Evolutionary conservation across 2,113 vertebrate genomes (phyloP).

Genomic region (Lanius ludovicianus): DNA sequence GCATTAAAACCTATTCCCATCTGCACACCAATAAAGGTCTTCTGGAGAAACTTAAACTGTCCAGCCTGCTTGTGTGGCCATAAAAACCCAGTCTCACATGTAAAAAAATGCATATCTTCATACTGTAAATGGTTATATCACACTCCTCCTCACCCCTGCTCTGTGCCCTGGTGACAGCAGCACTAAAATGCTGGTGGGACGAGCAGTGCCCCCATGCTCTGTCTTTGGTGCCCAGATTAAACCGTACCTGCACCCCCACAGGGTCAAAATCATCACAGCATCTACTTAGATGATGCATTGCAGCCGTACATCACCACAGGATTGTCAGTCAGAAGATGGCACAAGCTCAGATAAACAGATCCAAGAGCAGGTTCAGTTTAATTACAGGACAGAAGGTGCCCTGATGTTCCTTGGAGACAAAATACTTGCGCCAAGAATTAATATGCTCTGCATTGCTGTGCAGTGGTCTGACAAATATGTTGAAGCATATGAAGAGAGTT

Average conservation of each 20-base stretch:
- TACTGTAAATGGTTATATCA: not conserved
- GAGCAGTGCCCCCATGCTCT: fast-evolving
- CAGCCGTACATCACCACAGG: not conserved
- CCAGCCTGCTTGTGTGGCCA: not conserved
- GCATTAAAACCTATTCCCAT: not conserved
- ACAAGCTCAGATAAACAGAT: not conserved
- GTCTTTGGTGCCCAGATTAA: not conserved
- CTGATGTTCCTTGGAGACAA: slow-evolving; percentile 30
- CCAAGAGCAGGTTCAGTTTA: slow-evolving; percentile 38
- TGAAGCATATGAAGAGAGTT: slow-evolving; percentile 31
- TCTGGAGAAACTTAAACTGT: not conserved
- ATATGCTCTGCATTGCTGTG: slow-evolving; percentile 19
- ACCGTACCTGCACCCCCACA: fast-evolving
- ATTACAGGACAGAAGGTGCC: slow-evolving; percentile 45
- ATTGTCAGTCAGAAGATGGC: not conserved
- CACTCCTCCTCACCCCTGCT: not conserved
- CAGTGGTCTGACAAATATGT: slow-evolving; percentile 21
- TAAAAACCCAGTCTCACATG: no score
- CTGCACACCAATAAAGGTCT: not conserved
- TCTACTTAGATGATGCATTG: not conserved
- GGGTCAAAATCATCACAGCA: not conserved
- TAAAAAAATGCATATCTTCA: not conserved
- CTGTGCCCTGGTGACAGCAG: not conserved
- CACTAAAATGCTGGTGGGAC: fast-evolving
- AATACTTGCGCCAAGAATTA: not conserved